Base-by-base conservation (phyloP, 2,888 invertebrate species). In the Drosophila affinis region DNA sequence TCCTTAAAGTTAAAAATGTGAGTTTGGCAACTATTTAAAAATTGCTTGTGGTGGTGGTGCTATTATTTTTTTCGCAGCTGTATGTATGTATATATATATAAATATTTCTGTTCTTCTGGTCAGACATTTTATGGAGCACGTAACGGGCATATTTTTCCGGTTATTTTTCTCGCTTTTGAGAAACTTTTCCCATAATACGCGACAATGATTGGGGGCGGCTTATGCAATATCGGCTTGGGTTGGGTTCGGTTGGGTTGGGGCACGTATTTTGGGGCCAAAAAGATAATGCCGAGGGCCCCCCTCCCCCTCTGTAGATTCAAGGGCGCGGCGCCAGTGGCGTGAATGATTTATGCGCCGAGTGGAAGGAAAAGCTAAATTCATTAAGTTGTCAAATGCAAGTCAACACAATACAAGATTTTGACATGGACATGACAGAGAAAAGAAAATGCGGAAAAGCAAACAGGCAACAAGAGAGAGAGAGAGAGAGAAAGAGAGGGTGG, bases 341-440 rank as follows among this genome's bases (percentile, higher is more conserved):
- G 53, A 44, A 44, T 39, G 46, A 59, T 39, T 10, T 46, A 21
- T 63, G 62, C 47, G 57, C 51, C 46, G 5, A 52, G 54, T 18
- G 48, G 29, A 59, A 74, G 48, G 29, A 59, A 74, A 56, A 58
- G 71, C 52, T 70, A 86, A 88, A 87, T 88, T 85, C 85, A 85
- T 87, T 85, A 85, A 85, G 78, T 83, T 85, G 85, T 85, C 85
- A 88, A 84, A 77, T 87, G 84, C 87, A 88, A 88, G 88, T 85
- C 85, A 85, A 88, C 88, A 87, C 85, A 85, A 83, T 80, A 83
- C 62, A 76, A 72, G 59, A 56, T 70, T 68, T 56, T 78, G 87
- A 87, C 85, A 76, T 51, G 70, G 71, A 81, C 87, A 88, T 83
- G 87, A 78, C 32, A 61, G 3, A 39, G 39, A 39, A 39, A 39